A percentile compares a stretch with the other conserved stretches of the same genome.
These are phyloP conservation scores for Erebia epiphron DNA, from an alignment of 2,888 invertebrate genomes.

Conservation along the genomic window DNA sequence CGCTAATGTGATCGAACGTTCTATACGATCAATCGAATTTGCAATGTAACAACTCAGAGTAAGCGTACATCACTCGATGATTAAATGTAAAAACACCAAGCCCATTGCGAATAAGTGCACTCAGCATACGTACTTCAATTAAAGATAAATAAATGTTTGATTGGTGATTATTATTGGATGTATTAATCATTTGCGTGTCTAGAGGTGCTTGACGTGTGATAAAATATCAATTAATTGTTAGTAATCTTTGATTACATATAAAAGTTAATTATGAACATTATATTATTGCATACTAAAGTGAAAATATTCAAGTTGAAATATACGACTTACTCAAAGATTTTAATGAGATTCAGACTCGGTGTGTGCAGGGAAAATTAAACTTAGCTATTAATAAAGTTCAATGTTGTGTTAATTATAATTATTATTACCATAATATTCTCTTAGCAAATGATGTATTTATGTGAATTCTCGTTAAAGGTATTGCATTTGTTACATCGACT, in stretches of 20 bases:
- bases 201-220: conserved; percentile 12
- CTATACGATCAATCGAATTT: no score
- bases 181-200: conserved; percentile 23
- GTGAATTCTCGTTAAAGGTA: conserved; percentile 2
- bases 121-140: conserved; percentile 26
- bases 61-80: conserved; percentile 30
- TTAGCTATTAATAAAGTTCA: conserved; percentile 18
- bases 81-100: conserved; percentile 27
- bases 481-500: conserved; percentile 1
- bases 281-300: background rate
- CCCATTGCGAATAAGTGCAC: conserved; percentile 22
- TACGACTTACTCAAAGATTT: background rate
- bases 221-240: conserved; percentile 3
- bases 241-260: conserved; percentile 1
- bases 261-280: background rate
- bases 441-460: background rate
- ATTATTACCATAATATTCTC: conserved; percentile 11
- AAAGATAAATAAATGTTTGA: conserved; percentile 27
- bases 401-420: conserved; percentile 12
- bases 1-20: no score
- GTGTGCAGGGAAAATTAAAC: background rate
- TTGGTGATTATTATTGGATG: conserved; percentile 19
- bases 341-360: background rate
- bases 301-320: background rate
- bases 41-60: no score